Base-by-base conservation (phyloP, 2,888 invertebrate species). In the Stenotaenia linearis region DNA sequence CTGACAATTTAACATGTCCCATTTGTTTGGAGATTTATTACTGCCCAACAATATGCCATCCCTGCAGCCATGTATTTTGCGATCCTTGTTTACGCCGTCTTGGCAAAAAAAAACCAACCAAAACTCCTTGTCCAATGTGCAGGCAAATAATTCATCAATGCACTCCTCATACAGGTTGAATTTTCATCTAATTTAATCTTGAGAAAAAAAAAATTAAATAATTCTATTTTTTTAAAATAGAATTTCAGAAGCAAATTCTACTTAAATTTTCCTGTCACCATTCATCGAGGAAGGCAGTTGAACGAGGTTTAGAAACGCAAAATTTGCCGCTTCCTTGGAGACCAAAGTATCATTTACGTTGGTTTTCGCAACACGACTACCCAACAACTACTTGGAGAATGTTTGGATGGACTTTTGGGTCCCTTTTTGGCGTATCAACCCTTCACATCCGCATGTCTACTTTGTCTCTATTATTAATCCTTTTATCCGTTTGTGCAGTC, bases 61-160 rank as follows among this genome's bases (percentile, higher is more conserved):
- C 75, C 0, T 75, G 75, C 32, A 32, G 75, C n/a, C 75, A 75
- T 28, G 32, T 75, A 10, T 75, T 25, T 28, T 75, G 75, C 25
- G 75, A 75, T 23, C 75, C 75, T 25, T 75, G 75, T 75, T 75
- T 75, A 18, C 21, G 75, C 5, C 28, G 32, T 0, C 28, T 75
- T 3, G 75, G 75, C n/a, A 75, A 32, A 75, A 75, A 75, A 75
- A 28, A 75, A 15, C 75, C 75, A 75, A 75, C 75, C 15, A 32
- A 28, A 75, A 75, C 75, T 30, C 32, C 75, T 10, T 75, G 75
- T 12, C 75, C 75, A 10, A 25, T 75, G 75, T 75, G 75, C 32
- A 28, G 75, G 28, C 23, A 75, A 32, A 28, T 75, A 75, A 75
- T 75, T 75, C 75, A 23, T 18, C 28, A 75, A 75, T 75, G 75